A percentile compares a stretch with the other conserved stretches of the same genome.
Conservation (phyloP, 2,113 vertebrate genomes). For the Platysternon megacephalum region DNA sequence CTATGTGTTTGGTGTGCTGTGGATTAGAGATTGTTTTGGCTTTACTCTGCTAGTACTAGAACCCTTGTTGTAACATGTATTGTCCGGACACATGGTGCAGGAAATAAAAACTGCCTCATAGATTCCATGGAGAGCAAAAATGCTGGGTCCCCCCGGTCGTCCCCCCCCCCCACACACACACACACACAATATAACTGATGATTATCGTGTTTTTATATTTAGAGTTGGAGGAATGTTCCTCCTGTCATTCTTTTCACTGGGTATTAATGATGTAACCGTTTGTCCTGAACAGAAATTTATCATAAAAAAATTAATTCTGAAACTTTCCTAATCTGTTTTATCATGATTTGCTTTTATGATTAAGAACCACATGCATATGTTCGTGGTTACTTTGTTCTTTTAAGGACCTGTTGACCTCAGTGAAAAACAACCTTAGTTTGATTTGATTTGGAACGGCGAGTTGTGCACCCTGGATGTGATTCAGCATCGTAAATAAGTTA, state of each 20-base stretch:
- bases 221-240: background rate
- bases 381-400: background rate
- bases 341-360: background rate
- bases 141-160: background rate
- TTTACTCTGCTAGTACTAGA: background rate
- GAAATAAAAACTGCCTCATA: background rate
- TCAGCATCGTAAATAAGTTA: background rate
- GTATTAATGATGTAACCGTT: background rate
- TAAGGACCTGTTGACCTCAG: background rate
- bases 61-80: background rate
- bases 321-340: background rate
- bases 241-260: constrained; percentile 4
- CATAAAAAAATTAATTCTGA: background rate
- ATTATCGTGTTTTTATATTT: background rate
- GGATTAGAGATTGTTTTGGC: background rate
- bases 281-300: background rate
- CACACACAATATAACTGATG: background rate
- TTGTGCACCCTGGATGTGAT: background rate
- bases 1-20: background rate
- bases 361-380: background rate
- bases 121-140: background rate
- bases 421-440: background rate
- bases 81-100: background rate
- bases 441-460: constrained; percentile 5
- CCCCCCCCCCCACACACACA: too few relatives aligned